A percentile compares a stretch with the other conserved stretches of the same genome.
Conservation (phyloP, 92 coral and sea anemone genomes). For the Zoanthus solanderi region DNA sequence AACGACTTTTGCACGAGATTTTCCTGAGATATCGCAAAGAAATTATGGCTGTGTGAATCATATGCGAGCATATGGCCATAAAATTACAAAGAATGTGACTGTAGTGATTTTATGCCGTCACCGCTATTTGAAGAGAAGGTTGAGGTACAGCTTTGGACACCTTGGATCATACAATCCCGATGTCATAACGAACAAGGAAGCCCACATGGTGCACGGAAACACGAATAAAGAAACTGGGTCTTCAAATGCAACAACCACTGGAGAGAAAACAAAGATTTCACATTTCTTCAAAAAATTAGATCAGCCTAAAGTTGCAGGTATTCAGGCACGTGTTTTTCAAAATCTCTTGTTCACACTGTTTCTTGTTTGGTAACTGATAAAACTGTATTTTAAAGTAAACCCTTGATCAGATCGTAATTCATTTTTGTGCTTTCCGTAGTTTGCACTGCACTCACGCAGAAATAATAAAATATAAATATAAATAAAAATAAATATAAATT, state of each 20-base stretch:
- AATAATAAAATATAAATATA: too few species aligned
- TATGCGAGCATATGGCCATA: slow-evolving; percentile 25
- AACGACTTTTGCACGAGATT: slow-evolving; percentile 31
- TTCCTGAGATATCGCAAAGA: slow-evolving; percentile 38
- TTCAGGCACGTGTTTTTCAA: slow-evolving; percentile 40
- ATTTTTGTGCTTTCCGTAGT: too few species aligned
- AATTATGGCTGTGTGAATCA: slow-evolving; percentile 21
- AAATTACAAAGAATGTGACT: slow-evolving; percentile 26
- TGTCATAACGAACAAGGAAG: slow-evolving; percentile 62
- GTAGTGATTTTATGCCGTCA: slow-evolving; percentile 35
- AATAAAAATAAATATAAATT: too few species aligned
- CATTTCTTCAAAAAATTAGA: slow-evolving; percentile 41
- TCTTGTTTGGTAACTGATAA: slow-evolving; percentile 22
- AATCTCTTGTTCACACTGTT: slow-evolving; percentile 23
- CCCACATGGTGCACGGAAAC: slow-evolving; percentile 62
- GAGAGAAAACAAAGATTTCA: slow-evolving; percentile 29
- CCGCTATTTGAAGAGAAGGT: slow-evolving; percentile 48
- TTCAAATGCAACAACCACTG: slow-evolving; percentile 28
- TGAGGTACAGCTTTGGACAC: slow-evolving; percentile 55
- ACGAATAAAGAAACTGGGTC: slow-evolving; percentile 51
- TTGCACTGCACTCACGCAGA: too few species aligned
- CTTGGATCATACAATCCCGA: slow-evolving; percentile 60
- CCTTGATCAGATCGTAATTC: neutral
- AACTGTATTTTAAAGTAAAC: slow-evolving; percentile 3
- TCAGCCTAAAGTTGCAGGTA: slow-evolving; percentile 42